Base-by-base conservation (phyloP, 1,140 invertebrate species). In the Neodiprion virginianus region DNA sequence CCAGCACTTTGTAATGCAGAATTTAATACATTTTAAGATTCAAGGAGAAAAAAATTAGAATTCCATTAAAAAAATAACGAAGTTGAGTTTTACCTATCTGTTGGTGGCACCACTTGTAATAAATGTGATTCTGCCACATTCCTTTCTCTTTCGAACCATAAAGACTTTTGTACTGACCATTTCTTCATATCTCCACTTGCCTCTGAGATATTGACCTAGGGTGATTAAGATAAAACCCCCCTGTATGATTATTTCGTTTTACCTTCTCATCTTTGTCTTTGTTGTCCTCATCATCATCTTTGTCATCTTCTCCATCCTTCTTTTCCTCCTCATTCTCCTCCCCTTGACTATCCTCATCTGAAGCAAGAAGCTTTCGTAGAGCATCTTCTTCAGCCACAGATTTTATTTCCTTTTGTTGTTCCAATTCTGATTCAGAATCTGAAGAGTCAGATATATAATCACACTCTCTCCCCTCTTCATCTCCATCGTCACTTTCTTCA, bases 401-500 rank as follows among this genome's bases (percentile, higher is more conserved):
- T 81, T 96, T 95, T 86, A 92, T 91, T 87, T 92, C 93, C 81
- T 93, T 95, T 79, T 90, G 92, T 77, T 88, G 89, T 87, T 93
- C 94, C 48, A 90, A 91, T 88, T 94, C 95, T 61, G 93, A 92
- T 82, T 95, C 95, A 9, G 94, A 94, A 78, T 94, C 95, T 17
- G 94, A 95, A 7, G 95, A 96, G 81, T 96, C 95, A 2, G 94
- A 95, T 79, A 96, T 95, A 79, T 96, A 96, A 86, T 96, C 95
- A 74, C 92, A 90, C 89, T 99, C 97, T 76, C 95, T 88, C 1
- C 97, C 97, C 90, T 99, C 97, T 83, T 96, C 96, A 87, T 99
- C 97, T 0, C 97, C 97, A 87, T 98, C 97, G 89, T 98, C 97
- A 82, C 96, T 98, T 86, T 99, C 97, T 87, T 99, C 97, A 72